A percentile compares a stretch with the other conserved stretches of the same genome.
Conservation (phyloP, 2,888 invertebrate genomes). For the Cephus rjabovi region DNA sequence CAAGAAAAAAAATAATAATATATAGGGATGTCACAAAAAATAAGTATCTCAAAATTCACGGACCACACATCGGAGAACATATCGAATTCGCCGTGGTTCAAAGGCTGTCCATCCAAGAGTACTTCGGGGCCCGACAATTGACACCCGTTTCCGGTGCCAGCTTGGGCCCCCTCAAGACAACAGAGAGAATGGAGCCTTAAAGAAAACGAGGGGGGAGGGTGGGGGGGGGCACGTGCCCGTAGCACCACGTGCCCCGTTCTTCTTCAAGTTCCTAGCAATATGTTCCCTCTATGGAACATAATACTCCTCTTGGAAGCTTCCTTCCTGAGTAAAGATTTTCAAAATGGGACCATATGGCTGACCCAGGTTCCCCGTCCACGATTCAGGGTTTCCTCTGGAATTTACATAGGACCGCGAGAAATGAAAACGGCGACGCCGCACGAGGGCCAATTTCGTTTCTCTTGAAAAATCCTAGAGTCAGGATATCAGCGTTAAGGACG, state of each 20-base stretch:
- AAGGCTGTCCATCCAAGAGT: constrained; percentile 16
- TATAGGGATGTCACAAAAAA: background rate
- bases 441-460: background rate
- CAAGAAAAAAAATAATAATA: background rate
- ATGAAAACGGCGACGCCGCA: background rate
- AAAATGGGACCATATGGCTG: background rate
- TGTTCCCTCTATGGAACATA: constrained; percentile 46
- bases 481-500: background rate
- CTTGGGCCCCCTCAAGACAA: background rate
- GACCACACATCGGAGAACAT: background rate
- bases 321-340: constrained; percentile 37
- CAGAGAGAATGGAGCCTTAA: constrained; percentile 2
- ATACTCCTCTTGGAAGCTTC: constrained; percentile 50
- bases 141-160: constrained; percentile 50
- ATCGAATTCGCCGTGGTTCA: background rate
- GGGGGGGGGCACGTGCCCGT: constrained; percentile 41
- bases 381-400: background rate
- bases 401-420: background rate
- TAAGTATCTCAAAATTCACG: background rate
- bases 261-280: constrained; percentile 34
- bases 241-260: constrained; percentile 42
- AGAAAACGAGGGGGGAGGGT: background rate
- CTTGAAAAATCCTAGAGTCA: background rate
- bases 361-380: background rate
- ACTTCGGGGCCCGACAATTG: constrained; percentile 46